phyloP scores from a whole-genome alignment of 2,797 vertebrate species.

The Sandelia bainsii region DNA sequence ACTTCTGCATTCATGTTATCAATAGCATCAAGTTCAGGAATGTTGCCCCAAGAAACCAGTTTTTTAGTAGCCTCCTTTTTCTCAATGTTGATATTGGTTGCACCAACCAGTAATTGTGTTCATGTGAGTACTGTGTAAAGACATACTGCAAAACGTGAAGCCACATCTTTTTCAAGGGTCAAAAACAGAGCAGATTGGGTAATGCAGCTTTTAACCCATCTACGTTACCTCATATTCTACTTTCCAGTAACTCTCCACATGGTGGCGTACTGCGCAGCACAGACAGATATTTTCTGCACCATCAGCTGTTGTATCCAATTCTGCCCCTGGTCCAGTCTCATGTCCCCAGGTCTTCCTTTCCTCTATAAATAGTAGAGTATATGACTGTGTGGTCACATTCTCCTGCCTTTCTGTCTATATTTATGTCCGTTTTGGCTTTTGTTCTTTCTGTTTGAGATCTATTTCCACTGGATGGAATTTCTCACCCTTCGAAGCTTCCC shows the following conservation, averaged over 20 bases:
- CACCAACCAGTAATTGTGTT: too few species aligned
- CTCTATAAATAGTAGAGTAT: constrained; percentile 15
- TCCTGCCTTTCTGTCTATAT: constrained; percentile 29
- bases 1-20: too few species aligned
- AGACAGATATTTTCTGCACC: constrained; percentile 11
- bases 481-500: constrained; percentile 26
- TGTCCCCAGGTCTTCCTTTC: constrained; percentile 5
- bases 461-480: constrained; percentile 58
- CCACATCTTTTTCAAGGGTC: not conserved
- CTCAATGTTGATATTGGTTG: too few species aligned
- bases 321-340: constrained; percentile 15
- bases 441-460: constrained; percentile 50
- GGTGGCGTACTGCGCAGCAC: constrained; percentile 61
- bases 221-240: not conserved
- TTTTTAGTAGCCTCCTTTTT: too few species aligned
- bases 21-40: too few species aligned
- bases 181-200: too few species aligned
- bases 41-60: too few species aligned
- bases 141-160: not conserved
- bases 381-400: constrained; percentile 44
- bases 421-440: constrained; percentile 45
- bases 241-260: constrained; percentile 46
- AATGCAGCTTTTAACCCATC: not conserved
- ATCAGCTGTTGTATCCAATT: constrained; percentile 12
- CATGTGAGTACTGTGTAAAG: too few species aligned